Evolutionary conservation across 2,797 vertebrate species (phyloP), one percentile per base, ranked within the genome.

Genomic region (Amblyraja radiata): DNA sequence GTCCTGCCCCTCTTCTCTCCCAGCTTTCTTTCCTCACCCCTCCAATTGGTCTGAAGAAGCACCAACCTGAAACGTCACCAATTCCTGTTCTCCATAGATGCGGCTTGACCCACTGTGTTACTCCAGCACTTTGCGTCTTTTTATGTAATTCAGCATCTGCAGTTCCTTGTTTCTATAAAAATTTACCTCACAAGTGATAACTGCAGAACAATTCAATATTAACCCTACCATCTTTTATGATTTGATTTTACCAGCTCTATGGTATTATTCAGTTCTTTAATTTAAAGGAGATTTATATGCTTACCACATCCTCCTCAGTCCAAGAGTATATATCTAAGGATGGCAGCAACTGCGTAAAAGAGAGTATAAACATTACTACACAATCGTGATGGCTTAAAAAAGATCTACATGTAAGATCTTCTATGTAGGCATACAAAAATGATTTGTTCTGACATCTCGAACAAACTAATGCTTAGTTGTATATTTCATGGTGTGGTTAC

Each of bases 291-390:
- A 88, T 65, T 68, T 63, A 88, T 71, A 94, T 93, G 96, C 98
- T 97, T 96, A 99, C 99, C 98, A 99, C 99, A 93, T 99, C 97
- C 93, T 99, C 98, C 95, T 99, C 98, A 0, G 98, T 98, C 99
- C 99, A 99, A 0, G 97, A 96, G 93, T 97, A 97, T 95, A 99
- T 99, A 96, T 98, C 98, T 95, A 98, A 97, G 93, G 97, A 98
- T 94, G 99, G 99, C 95, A 99, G 97, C 96, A 99, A 95, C 99
- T 99, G 97, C 54, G 93, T 94, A 94, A 96, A 94, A 95, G 93
- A 96, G 76, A 54, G 71, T 54, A 92, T 92, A 28, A 36, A 54
- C 39, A 76, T 92, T 92, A 92, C 90, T 46, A 58, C 46, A 39
- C 54, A 6, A 76, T 92, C 90, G n/a, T 28, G 13, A 7, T 58